Evolutionary conservation across 2,888 invertebrate genomes (phyloP).

Genomic region (Deilephila porcellus): DNA sequence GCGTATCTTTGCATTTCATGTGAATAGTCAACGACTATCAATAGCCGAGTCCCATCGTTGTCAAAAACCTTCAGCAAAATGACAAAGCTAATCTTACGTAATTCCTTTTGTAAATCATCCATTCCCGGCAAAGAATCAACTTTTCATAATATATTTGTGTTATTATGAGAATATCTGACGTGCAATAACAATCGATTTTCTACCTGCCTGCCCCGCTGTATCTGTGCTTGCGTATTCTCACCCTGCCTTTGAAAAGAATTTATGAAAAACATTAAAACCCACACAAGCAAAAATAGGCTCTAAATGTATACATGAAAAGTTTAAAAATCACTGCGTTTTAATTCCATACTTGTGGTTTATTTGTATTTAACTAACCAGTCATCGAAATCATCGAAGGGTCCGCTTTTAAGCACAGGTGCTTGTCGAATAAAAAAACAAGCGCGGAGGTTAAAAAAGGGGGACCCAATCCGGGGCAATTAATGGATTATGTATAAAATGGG

Average conservation of each 20-base stretch:
- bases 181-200: constrained; percentile 75
- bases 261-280: constrained; percentile 49
- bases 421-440: constrained; percentile 51
- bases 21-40: not conserved
- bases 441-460: constrained; percentile 48
- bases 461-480: constrained; percentile 72
- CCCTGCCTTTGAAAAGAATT: constrained; percentile 60
- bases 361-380: constrained; percentile 75
- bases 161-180: constrained; percentile 58
- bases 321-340: constrained; percentile 31
- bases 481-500: constrained; percentile 70
- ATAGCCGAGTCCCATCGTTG: constrained; percentile 32
- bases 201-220: constrained; percentile 71
- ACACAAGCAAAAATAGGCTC: constrained; percentile 34
- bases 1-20: not conserved
- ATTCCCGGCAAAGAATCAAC: constrained; percentile 12
- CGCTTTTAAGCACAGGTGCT: constrained; percentile 74
- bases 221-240: constrained; percentile 71
- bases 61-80: constrained; percentile 21
- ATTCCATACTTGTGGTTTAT: constrained; percentile 43
- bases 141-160: constrained; percentile 53
- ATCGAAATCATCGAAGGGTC: constrained; percentile 69
- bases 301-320: not conserved
- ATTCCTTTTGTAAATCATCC: constrained; percentile 2
- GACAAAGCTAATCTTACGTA: constrained; percentile 26